phyloP scores from a whole-genome alignment of 2,113 vertebrate species.

The Maccullochella peelii region DNA sequence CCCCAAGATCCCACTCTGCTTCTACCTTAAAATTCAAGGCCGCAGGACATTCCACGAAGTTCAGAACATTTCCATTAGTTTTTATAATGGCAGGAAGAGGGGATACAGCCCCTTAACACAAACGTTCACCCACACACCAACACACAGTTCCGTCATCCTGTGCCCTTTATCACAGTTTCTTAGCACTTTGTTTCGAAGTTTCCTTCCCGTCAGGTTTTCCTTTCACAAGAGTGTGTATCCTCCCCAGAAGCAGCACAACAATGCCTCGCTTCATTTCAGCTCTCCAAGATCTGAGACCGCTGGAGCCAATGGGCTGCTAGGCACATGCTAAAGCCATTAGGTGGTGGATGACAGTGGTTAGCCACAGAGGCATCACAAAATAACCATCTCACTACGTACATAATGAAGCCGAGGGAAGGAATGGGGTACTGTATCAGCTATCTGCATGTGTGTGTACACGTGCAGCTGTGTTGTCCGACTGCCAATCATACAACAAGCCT shows the following conservation, averaged over 20 bases:
- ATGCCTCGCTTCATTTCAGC: conserved; percentile 70
- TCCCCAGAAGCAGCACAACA: conserved; percentile 65
- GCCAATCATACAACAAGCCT: conserved; percentile 9
- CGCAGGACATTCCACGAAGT: conserved; percentile 61
- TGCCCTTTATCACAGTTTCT: conserved; percentile 60
- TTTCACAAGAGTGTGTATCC: conserved; percentile 58
- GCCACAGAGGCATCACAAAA: conserved; percentile 66
- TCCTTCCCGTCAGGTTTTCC: conserved; percentile 73
- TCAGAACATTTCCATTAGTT: conserved; percentile 55
- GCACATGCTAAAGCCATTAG: conserved; percentile 79
- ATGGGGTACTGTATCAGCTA: not conserved
- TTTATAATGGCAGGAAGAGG: conserved; percentile 71
- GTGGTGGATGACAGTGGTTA: conserved; percentile 61
- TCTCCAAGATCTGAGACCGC: conserved; percentile 59
- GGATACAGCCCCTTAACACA: conserved; percentile 47
- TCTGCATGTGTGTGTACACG: conserved; percentile 13
- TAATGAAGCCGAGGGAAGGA: conserved; percentile 50
- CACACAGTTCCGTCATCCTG: conserved; percentile 37
- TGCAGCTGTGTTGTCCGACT: conserved; percentile 28
- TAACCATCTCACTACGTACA: conserved; percentile 56
- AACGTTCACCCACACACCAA: conserved; percentile 23
- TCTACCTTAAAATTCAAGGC: conserved; percentile 59
- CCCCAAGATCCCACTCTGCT: conserved; percentile 37
- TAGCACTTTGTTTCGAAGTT: conserved; percentile 77
- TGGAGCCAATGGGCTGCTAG: conserved; percentile 64